Base-by-base conservation (phyloP, 2,113 vertebrate species). In the Platysternon megacephalum region DNA sequence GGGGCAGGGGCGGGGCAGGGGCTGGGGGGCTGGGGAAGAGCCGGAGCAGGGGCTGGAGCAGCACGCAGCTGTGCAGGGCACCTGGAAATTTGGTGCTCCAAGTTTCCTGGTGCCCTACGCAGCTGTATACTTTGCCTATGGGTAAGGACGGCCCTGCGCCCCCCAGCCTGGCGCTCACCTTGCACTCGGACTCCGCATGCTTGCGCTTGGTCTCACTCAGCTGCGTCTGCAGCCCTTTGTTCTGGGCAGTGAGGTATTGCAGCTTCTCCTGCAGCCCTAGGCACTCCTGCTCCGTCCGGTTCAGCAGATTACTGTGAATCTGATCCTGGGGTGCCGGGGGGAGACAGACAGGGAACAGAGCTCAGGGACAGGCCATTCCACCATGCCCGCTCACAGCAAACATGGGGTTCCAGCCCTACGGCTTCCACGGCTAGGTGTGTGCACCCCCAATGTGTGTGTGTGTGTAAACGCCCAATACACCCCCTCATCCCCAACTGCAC, bases 121-220 rank as follows among this genome's bases (percentile, higher is more conserved):
- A 49, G 49, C 49, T 49, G 49, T 14, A 4, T 49, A 14, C 49
- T 49, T 49, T 49, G 49, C 49, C 13, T 49, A 49, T 49, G 49
- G 49, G 13, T 49, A 14, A 49, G 49, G 49, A 16, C 14, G 13
- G 49, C 13, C 49, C 49, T 49, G 14, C 14, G 49, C 49, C 49
- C 56, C 6, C 6, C 61, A 39, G 65, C 35, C 32, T 39, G 8
- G 65, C 16, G 85, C 14, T 85, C 90, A 98, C 98, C 98, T 98
- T 98, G 98, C 99, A 99, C 95, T 99, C 98, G 0, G 96, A 98
- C 97, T 99, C 99, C 0, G 99, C 96, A 92, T 99, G 99, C 90
- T 99, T 99, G 97, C 99, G 98, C 92, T 99, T 99, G 98, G 99
- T 99, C 95, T 99, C 99, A 12, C 95, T 99, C 87, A 99, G 98